phyloP scores from a whole-genome alignment of 2,113 vertebrate genomes.

The Semnopithecus entellus region DNA sequence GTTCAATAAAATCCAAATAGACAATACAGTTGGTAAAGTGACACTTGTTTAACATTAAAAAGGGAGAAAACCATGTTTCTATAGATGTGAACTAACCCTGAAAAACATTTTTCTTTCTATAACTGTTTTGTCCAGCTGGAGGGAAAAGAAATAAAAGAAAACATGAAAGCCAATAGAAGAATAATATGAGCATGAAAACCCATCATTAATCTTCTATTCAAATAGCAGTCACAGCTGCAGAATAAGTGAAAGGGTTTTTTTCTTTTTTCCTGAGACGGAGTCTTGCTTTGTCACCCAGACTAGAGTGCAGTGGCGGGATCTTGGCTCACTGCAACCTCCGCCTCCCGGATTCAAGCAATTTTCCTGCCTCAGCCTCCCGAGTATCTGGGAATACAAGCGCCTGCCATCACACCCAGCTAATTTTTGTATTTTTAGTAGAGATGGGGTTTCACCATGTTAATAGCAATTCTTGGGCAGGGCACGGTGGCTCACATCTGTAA shows the following conservation, averaged over 20 bases:
- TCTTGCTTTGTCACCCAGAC: too few species aligned
- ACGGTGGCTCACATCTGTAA: too few species aligned
- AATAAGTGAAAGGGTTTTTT: neutral
- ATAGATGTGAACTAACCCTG: conserved; percentile 38
- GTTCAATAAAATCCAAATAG: neutral
- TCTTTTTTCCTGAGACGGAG: too few species aligned
- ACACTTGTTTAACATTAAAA: conserved; percentile 35
- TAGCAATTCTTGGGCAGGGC: too few species aligned
- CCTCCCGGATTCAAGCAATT: too few species aligned
- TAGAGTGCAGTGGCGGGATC: too few species aligned
- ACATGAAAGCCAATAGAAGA: neutral
- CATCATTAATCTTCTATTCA: conserved; percentile 41
- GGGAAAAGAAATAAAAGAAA: conserved; percentile 48
- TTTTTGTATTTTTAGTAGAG: too few species aligned
- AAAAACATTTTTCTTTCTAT: conserved; percentile 37
- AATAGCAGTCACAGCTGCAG: neutral
- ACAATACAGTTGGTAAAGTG: neutral
- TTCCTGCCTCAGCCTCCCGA: too few species aligned
- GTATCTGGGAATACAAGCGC: too few species aligned
- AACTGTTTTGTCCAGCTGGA: neutral
- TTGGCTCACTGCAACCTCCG: too few species aligned
- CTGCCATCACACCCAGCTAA: too few species aligned
- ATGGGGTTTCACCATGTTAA: too few species aligned
- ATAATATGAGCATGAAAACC: neutral
- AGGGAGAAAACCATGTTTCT: conserved; percentile 50